Conservation (phyloP, 2,113 vertebrate species). For the Vicugna pacos region DNA sequence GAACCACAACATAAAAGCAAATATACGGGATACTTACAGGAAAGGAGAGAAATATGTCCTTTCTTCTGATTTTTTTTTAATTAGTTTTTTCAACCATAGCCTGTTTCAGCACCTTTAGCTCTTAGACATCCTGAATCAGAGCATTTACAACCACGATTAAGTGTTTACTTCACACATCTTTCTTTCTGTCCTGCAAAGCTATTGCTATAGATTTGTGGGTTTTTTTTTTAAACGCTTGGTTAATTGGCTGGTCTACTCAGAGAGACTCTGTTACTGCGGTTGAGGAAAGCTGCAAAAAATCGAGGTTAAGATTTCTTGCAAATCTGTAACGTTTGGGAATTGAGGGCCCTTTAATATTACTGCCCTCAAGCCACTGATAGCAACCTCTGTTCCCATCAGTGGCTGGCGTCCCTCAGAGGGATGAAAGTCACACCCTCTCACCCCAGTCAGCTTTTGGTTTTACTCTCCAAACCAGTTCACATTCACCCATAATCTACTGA, state of each 20-base stretch:
- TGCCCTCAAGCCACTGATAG: constrained; percentile 68
- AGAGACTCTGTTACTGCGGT: constrained; percentile 81
- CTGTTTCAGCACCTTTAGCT: constrained; percentile 46
- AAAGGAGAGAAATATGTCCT: not conserved
- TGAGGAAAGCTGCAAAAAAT: constrained; percentile 80
- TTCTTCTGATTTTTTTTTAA: not conserved
- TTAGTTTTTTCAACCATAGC: constrained; percentile 28
- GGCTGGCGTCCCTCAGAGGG: constrained; percentile 27
- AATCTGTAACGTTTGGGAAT: constrained; percentile 77
- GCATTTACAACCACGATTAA: constrained; percentile 68
- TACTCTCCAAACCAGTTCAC: constrained; percentile 23
- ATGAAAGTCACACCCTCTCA: constrained; percentile 49
- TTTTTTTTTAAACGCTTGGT: constrained; percentile 81
- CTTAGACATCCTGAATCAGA: constrained; percentile 39
- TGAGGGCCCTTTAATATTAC: constrained; percentile 72
- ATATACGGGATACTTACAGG: not conserved
- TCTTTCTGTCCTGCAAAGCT: constrained; percentile 77
- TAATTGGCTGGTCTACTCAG: constrained; percentile 82
- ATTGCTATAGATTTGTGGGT: constrained; percentile 86
- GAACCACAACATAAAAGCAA: not conserved
- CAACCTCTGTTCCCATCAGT: constrained; percentile 61
- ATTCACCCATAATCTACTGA: not conserved
- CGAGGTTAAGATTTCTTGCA: constrained; percentile 84
- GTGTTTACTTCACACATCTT: constrained; percentile 84
- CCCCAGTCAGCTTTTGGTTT: not conserved